phyloP scores from a whole-genome alignment of 2,113 vertebrate species.

The Monopterus albus region DNA sequence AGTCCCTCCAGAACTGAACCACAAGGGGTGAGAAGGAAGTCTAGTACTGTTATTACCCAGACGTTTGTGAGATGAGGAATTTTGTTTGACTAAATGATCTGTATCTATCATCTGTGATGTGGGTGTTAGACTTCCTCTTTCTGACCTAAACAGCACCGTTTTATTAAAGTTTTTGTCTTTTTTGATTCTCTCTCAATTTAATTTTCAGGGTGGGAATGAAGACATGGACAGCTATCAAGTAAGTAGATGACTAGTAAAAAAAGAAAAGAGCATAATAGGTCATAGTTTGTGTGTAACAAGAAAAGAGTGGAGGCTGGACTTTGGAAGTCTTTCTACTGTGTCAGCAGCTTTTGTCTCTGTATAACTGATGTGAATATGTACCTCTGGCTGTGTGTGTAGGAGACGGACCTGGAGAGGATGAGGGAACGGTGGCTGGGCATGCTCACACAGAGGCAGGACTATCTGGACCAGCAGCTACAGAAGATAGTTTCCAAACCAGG shows the following conservation, averaged over 20 bases:
- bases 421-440: slow-evolving; percentile 90
- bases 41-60: too few relatives aligned
- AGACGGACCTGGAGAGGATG: slow-evolving; percentile 92
- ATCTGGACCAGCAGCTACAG: slow-evolving; percentile 94
- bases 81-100: too few relatives aligned
- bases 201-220: slow-evolving; percentile 54
- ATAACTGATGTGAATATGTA: neutral
- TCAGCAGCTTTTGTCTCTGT: neutral
- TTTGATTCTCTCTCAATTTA: neutral
- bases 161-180: too few relatives aligned
- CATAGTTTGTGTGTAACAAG: too few relatives aligned
- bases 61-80: neutral
- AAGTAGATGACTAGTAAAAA: slow-evolving; percentile 15
- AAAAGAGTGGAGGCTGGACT: neutral
- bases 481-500: slow-evolving; percentile 89
- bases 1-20: slow-evolving; percentile 76
- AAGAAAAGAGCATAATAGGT: neutral
- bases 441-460: slow-evolving; percentile 93
- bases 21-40: slow-evolving; percentile 48
- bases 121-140: too few relatives aligned
- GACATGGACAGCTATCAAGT: slow-evolving; percentile 98
- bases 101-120: too few relatives aligned
- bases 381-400: slow-evolving; percentile 74
- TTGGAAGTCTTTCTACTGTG: neutral
- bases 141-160: neutral